Base-by-base conservation (phyloP, 1,140 invertebrate species). In the Rhynchophorus ferrugineus region DNA sequence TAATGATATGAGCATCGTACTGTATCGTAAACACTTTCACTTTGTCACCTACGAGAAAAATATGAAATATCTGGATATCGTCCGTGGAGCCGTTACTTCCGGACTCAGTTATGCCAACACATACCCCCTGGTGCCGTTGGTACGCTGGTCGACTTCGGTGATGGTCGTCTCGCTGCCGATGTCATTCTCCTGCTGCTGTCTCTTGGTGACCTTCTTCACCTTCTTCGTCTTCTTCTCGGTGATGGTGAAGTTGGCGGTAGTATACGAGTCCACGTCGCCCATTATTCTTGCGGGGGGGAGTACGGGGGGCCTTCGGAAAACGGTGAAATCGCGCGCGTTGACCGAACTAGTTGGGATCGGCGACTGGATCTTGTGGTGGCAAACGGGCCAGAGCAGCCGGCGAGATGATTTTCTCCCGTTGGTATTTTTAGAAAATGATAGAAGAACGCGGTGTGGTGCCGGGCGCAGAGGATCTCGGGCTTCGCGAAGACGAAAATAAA, bases 141-240 rank as follows among this genome's bases (percentile, higher is more conserved):
- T 75, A 73, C n/a, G n/a, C n/a, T n/a, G n/a, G n/a, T n/a, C n/a
- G n/a, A 87, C 83, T 60, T 83, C 87, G 73, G 88, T 85, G 71
- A 82, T 84, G 70, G 82, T 84, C 69, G 87, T 81, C 70, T 89
- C 86, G 59, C 81, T 82, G 54, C 72, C 75, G 56, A 72, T 67
- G 68, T 82, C 80, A 67, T 81, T 77, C 61, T 78, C 83, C 60
- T 80, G 82, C 69, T 88, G 85, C 71, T 84, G 78, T 67, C 85
- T 80, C 69, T 85, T 87, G 53, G 81, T 84, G 61, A 82, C 80
- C 75, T 90, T 91, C 78, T 89, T 90, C 74, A 88, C 84, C 80
- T 90, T 90, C 72, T 85, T 84, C 69, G 86, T 85, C 75, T 89
- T 89, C 71, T 84, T 81, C 76, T 88, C 84, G 60, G 84, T 85